phyloP scores from a whole-genome alignment of 2,888 invertebrate genomes.

The Ormia ochracea region DNA sequence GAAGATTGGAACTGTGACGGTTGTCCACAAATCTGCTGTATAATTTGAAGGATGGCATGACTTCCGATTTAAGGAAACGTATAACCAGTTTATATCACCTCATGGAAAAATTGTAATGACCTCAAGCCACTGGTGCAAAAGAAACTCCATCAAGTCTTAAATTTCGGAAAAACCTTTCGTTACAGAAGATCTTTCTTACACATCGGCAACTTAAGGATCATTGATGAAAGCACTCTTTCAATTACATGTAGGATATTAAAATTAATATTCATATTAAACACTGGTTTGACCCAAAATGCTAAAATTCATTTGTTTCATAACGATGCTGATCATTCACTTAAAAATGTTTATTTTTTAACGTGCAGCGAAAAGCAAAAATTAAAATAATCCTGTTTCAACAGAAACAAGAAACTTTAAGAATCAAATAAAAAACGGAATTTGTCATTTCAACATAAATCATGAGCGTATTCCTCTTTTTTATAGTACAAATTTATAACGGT shows the following conservation, averaged over 20 bases:
- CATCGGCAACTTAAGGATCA: no score
- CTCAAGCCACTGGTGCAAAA: no score
- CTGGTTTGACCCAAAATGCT: conserved; percentile 9
- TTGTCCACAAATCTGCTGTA: no score
- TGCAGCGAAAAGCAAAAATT: not conserved
- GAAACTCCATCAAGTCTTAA: no score
- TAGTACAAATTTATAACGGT: conserved; percentile 49
- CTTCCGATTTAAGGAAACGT: no score
- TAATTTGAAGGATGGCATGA: no score
- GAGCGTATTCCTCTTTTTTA: not conserved
- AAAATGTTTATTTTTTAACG: not conserved
- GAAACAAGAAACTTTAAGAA: conserved; percentile 14
- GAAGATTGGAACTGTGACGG: no score
- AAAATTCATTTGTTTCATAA: conserved; percentile 6
- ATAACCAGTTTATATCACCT: no score
- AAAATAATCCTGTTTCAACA: conserved; percentile 34
- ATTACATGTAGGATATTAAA: not conserved
- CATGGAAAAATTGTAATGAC: no score
- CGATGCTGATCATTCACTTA: conserved; percentile 23
- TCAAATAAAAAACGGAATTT: conserved; percentile 44
- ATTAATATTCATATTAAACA: conserved; percentile 2
- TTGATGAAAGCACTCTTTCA: not conserved
- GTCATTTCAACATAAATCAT: conserved; percentile 54
- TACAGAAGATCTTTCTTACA: no score
- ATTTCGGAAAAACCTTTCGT: no score